Evolutionary conservation across 1,140 invertebrate genomes (phyloP).

Genomic region (Drosophila insularis): DNA sequence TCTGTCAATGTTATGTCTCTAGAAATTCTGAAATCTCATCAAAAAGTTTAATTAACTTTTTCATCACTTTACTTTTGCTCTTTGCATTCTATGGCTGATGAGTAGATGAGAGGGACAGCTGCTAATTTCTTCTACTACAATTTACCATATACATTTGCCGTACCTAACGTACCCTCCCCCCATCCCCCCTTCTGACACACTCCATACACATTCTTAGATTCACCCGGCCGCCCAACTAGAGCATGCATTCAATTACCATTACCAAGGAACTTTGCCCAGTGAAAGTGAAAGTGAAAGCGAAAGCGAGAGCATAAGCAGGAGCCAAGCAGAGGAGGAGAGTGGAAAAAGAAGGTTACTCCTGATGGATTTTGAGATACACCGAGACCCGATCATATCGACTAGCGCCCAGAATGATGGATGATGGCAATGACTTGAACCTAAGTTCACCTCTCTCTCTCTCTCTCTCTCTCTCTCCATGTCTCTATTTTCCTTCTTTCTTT

Average conservation of each 20-base stretch:
- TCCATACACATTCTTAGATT: not conserved
- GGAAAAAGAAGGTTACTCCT: not conserved
- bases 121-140: constrained; percentile 48
- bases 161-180: not conserved
- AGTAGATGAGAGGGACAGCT: constrained; percentile 12
- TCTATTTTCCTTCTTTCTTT: not conserved
- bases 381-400: constrained; percentile 3
- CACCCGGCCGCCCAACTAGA: not conserved
- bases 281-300: constrained; percentile 7
- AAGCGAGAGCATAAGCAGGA: constrained; percentile 6
- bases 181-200: not conserved
- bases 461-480: not conserved
- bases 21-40: constrained; percentile 73
- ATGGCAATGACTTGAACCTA: constrained; percentile 14
- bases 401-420: constrained; percentile 29
- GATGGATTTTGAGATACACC: not conserved
- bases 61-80: constrained; percentile 76
- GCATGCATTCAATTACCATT: constrained; percentile 68
- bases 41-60: constrained; percentile 81
- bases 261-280: constrained; percentile 19
- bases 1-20: constrained; percentile 54
- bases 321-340: not conserved
- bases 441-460: not conserved
- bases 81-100: constrained; percentile 49
- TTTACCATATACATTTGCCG: not conserved